Percentiles rank a stretch among this genome's conserved stretches.
phyloP scores from a whole-genome alignment of 2,797 vertebrate species.

The Acipenser transmontanus region DNA sequence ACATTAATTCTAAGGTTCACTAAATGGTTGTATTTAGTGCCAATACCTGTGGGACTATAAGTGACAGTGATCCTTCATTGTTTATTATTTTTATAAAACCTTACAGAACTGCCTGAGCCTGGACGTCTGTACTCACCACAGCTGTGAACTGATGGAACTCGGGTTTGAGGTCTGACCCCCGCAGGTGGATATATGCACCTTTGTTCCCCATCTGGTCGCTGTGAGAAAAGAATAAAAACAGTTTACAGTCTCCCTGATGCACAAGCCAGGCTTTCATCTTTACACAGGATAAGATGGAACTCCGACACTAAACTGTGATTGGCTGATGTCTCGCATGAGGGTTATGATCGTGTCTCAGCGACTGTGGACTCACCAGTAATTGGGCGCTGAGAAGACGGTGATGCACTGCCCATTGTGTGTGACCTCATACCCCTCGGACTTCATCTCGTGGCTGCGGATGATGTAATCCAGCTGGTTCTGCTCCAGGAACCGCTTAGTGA shows the following conservation, averaged over 20 bases:
- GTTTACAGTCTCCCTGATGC: too few species aligned
- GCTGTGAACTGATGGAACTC: slow-evolving; percentile 94
- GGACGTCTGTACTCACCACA: slow-evolving; percentile 71
- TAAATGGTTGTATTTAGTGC: too few species aligned
- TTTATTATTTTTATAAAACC: too few species aligned
- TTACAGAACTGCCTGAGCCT: too few species aligned
- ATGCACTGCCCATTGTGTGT: slow-evolving; percentile 87
- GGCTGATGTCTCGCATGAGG: too few species aligned
- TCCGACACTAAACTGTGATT: too few species aligned
- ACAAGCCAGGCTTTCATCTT: too few species aligned
- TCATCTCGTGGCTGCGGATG: slow-evolving; percentile 89
- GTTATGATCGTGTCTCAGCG: too few species aligned
- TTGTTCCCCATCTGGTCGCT: slow-evolving; percentile 97
- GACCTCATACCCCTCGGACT: slow-evolving; percentile 87
- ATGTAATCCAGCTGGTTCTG: slow-evolving; percentile 85
- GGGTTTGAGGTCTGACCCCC: slow-evolving; percentile 84
- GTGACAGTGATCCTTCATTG: too few species aligned
- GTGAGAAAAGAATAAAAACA: background rate
- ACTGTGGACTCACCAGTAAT: slow-evolving; percentile 76
- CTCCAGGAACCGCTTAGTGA: slow-evolving; percentile 80
- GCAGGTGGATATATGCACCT: slow-evolving; percentile 91
- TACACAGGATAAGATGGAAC: too few species aligned
- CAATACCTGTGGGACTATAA: too few species aligned
- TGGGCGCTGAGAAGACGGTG: slow-evolving; percentile 93
- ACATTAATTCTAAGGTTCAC: too few species aligned